These are phyloP conservation scores for Portunus trituberculatus DNA, from an alignment of 1,140 invertebrate species.

Conservation along the genomic window DNA sequence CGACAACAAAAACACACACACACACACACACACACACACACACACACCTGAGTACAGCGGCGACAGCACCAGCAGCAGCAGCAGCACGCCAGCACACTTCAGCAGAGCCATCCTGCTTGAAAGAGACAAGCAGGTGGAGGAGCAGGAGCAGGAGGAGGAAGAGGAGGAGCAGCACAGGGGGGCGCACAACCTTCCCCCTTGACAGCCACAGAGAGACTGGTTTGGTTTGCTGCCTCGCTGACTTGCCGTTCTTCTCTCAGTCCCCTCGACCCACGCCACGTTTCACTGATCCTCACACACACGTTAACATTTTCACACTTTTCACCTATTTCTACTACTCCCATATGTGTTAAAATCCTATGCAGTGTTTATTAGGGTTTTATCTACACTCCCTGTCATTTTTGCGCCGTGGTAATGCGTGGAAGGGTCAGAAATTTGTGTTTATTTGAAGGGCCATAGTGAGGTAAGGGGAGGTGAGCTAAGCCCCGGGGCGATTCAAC, in stretches of 20 bases:
- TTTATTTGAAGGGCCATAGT: too few relatives aligned
- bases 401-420: too few relatives aligned
- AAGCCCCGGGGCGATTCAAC: too few relatives aligned
- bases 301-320: not conserved
- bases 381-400: not conserved
- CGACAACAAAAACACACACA: not conserved
- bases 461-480: too few relatives aligned
- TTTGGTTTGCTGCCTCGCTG: too few relatives aligned
- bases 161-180: not conserved
- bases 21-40: slow-evolving; percentile 48
- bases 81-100: not conserved
- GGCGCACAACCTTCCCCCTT: not conserved
- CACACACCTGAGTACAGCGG: slow-evolving; percentile 16
- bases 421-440: too few relatives aligned
- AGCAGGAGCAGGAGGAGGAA: not conserved
- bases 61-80: slow-evolving; percentile 9
- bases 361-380: not conserved
- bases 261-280: not conserved
- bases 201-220: not conserved
- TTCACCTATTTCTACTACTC: not conserved
- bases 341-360: too few relatives aligned
- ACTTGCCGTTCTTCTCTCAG: not conserved
- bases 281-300: not conserved
- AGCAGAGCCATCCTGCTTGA: not conserved
- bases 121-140: not conserved